Evolutionary conservation across 2,797 vertebrate genomes (phyloP).

Genomic region (Picus viridis): DNA sequence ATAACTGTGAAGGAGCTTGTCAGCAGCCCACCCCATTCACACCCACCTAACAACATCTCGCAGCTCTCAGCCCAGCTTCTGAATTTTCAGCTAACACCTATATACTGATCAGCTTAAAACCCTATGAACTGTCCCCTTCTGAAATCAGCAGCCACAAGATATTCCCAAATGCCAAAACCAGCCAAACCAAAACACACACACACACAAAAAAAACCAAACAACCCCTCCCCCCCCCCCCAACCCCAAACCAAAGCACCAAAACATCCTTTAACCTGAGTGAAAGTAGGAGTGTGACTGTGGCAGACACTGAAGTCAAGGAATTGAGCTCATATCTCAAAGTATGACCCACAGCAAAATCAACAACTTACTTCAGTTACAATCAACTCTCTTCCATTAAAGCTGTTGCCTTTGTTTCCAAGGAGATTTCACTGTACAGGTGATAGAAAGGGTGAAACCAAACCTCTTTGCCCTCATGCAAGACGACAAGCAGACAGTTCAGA

Average conservation of each 20-base stretch:
- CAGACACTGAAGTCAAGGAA: not conserved
- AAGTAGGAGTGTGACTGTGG: rapidly evolving
- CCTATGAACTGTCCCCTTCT: not conserved
- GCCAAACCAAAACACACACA: too few relatives aligned
- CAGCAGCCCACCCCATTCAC: not conserved
- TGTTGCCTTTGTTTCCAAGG: conserved; percentile 1
- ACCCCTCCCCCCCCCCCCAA: too few relatives aligned
- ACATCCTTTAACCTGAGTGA: not conserved
- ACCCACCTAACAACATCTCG: not conserved
- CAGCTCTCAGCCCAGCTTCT: not conserved
- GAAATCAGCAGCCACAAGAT: not conserved
- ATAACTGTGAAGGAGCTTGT: not conserved
- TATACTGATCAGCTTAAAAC: not conserved
- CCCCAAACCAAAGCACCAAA: not conserved
- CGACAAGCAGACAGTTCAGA: not conserved
- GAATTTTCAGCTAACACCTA: not conserved
- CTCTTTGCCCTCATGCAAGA: not conserved
- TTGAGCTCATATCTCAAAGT: not conserved
- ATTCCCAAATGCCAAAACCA: not conserved
- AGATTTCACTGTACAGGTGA: not conserved
- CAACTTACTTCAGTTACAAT: not conserved
- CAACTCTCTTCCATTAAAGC: not conserved
- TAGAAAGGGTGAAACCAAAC: not conserved
- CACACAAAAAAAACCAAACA: too few relatives aligned
- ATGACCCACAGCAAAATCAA: not conserved